Evolutionary conservation across 64 coral and sea anemone genomes (phyloP).

Genomic region (Orbicella faveolata): DNA sequence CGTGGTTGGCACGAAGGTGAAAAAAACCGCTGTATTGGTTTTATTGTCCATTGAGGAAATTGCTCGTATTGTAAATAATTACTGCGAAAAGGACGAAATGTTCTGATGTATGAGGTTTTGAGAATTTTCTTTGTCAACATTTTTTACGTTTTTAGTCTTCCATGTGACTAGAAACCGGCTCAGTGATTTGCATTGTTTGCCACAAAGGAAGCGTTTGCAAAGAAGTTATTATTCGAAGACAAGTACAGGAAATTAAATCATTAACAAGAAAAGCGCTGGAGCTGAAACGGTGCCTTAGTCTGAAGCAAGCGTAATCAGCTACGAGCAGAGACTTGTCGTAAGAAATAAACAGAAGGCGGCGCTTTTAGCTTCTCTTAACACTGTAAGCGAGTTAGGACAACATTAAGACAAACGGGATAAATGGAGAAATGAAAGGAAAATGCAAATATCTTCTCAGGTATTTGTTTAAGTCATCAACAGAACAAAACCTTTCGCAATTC

Average conservation of each 20-base stretch:
- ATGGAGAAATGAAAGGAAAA: neutral
- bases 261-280: conserved; percentile 61
- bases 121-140: neutral
- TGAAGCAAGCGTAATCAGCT: neutral
- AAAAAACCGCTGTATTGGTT: neutral
- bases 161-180: conserved; percentile 66
- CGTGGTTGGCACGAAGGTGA: neutral
- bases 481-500: conserved; percentile 1
- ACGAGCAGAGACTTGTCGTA: neutral
- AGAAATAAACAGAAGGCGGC: neutral
- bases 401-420: neutral
- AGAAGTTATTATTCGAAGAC: conserved; percentile 71
- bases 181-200: conserved; percentile 58
- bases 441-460: neutral
- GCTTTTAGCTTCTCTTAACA: neutral
- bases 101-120: neutral
- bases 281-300: conserved; percentile 42
- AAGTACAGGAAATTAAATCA: conserved; percentile 90
- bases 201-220: conserved; percentile 56
- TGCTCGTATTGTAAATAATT: neutral
- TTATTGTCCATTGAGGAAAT: neutral
- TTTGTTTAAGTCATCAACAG: conserved; percentile 5
- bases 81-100: neutral
- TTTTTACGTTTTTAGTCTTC: conserved; percentile 32
- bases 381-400: neutral